Conservation (phyloP, 2,797 vertebrate species). For the Bryconaethiops microstoma region DNA sequence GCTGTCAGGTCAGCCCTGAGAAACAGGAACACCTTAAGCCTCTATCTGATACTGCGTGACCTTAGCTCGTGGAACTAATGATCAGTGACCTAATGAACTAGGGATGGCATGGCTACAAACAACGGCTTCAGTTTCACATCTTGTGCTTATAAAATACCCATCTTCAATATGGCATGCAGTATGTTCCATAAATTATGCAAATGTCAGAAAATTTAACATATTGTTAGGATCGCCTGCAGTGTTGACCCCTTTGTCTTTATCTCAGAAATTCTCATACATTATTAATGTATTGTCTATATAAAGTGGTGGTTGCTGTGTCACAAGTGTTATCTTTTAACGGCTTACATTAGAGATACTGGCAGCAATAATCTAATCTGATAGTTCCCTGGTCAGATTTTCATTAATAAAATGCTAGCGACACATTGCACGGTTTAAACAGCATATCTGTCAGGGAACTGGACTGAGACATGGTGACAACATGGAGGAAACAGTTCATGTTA, state of each 20-base stretch:
- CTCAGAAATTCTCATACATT: slow-evolving; percentile 40
- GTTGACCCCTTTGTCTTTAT: slow-evolving; percentile 26
- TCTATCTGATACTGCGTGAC: slow-evolving; percentile 35
- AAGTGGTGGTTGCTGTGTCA: slow-evolving; percentile 6
- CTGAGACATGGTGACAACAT: neutral
- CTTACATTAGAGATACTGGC: slow-evolving; percentile 7
- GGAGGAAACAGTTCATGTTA: neutral
- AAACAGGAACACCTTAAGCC: slow-evolving; percentile 25
- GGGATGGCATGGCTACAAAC: slow-evolving; percentile 21
- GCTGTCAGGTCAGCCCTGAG: slow-evolving; percentile 11
- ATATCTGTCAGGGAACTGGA: neutral
- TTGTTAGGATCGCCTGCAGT: slow-evolving; percentile 36
- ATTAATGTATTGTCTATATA: slow-evolving; percentile 42
- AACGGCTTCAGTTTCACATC: slow-evolving; percentile 25
- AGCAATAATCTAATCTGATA: neutral
- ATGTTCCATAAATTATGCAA: slow-evolving; percentile 53
- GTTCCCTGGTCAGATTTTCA: neutral
- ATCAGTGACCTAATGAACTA: slow-evolving; percentile 46
- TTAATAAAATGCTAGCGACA: neutral
- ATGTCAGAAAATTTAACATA: slow-evolving; percentile 41
- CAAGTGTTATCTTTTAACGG: slow-evolving; percentile 26
- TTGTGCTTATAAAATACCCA: slow-evolving; percentile 3
- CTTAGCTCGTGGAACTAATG: slow-evolving; percentile 37
- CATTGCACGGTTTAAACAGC: neutral
- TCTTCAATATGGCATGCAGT: slow-evolving; percentile 11